These are phyloP conservation scores for Daboia siamensis DNA, from an alignment of 2,113 vertebrate species.

Conservation along the genomic window DNA sequence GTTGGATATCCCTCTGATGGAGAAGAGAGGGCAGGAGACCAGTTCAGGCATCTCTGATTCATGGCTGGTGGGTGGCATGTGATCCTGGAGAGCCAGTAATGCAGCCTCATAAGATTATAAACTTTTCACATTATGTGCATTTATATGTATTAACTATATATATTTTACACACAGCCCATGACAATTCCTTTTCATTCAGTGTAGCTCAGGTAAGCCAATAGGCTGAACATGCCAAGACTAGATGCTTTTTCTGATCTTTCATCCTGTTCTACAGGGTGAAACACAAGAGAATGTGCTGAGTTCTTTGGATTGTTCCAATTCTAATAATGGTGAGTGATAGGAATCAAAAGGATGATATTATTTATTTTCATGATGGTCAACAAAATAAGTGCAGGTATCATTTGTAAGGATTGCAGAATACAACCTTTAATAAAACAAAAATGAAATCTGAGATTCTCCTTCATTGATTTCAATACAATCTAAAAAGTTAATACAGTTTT, in stretches of 20 bases:
- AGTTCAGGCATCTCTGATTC: background rate
- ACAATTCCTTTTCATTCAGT: background rate
- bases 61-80: background rate
- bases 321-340: background rate
- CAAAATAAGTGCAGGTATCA: background rate
- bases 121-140: background rate
- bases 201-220: background rate
- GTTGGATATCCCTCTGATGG: background rate
- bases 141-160: background rate
- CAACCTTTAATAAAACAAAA: background rate
- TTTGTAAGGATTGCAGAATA: background rate
- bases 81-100: background rate
- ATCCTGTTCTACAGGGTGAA: conserved; percentile 29
- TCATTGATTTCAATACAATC: background rate
- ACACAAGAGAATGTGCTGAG: conserved; percentile 21
- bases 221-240: background rate
- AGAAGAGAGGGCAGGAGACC: background rate
- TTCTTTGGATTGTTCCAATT: background rate
- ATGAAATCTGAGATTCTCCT: background rate
- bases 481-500: background rate
- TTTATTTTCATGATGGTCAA: background rate
- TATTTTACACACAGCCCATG: background rate
- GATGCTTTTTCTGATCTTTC: background rate
- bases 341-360: background rate
- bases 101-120: background rate